phyloP scores from a whole-genome alignment of 2,113 vertebrate genomes.

The Podiceps cristatus region DNA sequence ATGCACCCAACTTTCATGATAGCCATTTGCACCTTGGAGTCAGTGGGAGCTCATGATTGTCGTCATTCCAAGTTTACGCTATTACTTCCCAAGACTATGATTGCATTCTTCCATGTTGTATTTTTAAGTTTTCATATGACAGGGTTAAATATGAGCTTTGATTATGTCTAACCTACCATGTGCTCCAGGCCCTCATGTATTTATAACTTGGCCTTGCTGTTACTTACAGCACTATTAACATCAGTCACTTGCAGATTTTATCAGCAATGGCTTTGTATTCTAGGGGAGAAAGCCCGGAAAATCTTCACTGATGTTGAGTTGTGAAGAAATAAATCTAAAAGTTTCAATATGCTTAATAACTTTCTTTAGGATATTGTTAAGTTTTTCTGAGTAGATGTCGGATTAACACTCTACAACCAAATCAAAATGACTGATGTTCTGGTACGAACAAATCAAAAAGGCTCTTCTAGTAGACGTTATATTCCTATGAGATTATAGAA shows the following conservation, averaged over 20 bases:
- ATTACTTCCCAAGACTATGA: background rate
- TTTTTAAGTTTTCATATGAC: background rate
- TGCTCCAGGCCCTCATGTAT: background rate
- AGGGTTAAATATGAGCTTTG: background rate
- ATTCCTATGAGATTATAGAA: background rate
- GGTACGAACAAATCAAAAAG: background rate
- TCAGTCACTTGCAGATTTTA: background rate
- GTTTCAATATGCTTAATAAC: background rate
- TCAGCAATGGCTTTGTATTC: background rate
- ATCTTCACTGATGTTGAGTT: background rate
- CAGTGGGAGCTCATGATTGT: background rate
- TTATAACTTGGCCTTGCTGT: background rate
- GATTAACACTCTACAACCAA: background rate
- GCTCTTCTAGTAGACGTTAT: background rate
- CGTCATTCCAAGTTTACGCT: background rate
- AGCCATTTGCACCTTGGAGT: background rate
- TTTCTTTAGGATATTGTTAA: background rate
- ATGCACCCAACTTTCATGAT: background rate
- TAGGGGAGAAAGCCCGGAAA: background rate
- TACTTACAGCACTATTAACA: background rate
- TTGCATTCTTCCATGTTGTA: background rate
- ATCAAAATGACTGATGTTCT: background rate
- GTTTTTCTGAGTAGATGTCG: background rate
- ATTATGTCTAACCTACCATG: background rate
- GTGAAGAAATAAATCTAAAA: background rate